Evolutionary conservation across 2,888 invertebrate species (phyloP), one percentile per base, ranked within the genome.

Genomic region (Phaonia tiefii): DNA sequence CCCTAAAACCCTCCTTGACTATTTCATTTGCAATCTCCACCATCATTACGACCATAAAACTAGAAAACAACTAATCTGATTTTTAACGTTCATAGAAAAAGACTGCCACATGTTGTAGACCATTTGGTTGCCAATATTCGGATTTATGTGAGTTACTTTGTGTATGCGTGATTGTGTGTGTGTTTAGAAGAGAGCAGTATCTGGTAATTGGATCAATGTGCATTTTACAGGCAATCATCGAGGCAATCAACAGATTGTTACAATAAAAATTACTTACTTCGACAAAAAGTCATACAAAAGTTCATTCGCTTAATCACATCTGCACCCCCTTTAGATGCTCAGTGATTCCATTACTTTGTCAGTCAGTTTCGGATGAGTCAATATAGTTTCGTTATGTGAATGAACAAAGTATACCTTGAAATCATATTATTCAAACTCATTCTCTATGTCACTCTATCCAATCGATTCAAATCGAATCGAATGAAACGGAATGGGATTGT

Each of bases 211-310:
- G 63, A 63, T 63, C 63, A 63, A 63, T 63, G 63, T 63, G 22
- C 54, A 54, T 25, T 54, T 54, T 54, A 25, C 60, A 65, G 17
- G 20, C 56, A 70, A 63, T 75, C 44, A 46, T 70, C 69, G 46
- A 54, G 46, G 22, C 76, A 80, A 73, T 80, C 75, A 80, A 80
- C 79, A 80, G 75, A 72, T 75, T 80, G 71, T 72, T 63, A 80
- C 46, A 76, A 69, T 56, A 72, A 69, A 69, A 72, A 58, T 11
- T 63, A 69, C 73, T n/a, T 58, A 73, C 56, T 69, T 1, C 44
- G 46, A 20, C n/a, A 72, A 56, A 73, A 69, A 74, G 26, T 44
- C 15, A 31, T 42, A 66, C 49, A 73, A 51, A 78, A 67, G 67
- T 63, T 63, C n/a, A n/a, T n/a, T n/a, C n/a, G 63, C 58, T 42